These are phyloP conservation scores for Schizotus pectinicornis DNA, from an alignment of 2,888 invertebrate genomes.

Conservation along the genomic window DNA sequence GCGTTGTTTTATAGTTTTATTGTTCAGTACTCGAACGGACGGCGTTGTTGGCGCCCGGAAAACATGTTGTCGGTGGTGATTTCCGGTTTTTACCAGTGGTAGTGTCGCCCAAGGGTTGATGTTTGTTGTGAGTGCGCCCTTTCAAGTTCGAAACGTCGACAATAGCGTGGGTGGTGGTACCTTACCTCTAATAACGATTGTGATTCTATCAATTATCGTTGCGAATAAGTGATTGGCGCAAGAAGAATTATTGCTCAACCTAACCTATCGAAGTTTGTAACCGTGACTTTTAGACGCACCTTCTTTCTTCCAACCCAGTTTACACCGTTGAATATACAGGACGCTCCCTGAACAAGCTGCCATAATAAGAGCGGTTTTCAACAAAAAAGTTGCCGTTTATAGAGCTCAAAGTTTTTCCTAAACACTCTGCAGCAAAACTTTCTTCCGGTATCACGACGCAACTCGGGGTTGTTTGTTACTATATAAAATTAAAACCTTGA, in stretches of 20 bases:
- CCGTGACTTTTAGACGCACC: slow-evolving; percentile 20
- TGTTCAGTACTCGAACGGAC: not conserved
- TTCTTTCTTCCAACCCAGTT: not conserved
- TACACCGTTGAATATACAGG: not conserved
- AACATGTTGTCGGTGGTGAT: not conserved
- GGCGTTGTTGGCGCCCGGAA: slow-evolving; percentile 10
- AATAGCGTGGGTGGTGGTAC: too few species aligned
- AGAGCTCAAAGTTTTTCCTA: too few species aligned
- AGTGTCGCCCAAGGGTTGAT: not conserved
- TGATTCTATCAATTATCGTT: not conserved
- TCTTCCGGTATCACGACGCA: too few species aligned
- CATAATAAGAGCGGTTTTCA: not conserved
- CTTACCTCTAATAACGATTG: too few species aligned
- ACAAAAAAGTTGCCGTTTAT: too few species aligned
- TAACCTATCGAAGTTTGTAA: not conserved
- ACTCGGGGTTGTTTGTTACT: too few species aligned
- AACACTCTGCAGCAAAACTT: too few species aligned
- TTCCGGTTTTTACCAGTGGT: not conserved
- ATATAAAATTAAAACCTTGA: too few species aligned
- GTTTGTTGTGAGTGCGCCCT: not conserved
- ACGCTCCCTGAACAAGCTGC: not conserved
- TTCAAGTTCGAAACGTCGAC: not conserved
- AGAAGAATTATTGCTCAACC: not conserved
- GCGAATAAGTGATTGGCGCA: not conserved
- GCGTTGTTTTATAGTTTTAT: too few species aligned